Base-by-base conservation (phyloP, 2,888 invertebrate genomes). In the Nymphalis polychloros region DNA sequence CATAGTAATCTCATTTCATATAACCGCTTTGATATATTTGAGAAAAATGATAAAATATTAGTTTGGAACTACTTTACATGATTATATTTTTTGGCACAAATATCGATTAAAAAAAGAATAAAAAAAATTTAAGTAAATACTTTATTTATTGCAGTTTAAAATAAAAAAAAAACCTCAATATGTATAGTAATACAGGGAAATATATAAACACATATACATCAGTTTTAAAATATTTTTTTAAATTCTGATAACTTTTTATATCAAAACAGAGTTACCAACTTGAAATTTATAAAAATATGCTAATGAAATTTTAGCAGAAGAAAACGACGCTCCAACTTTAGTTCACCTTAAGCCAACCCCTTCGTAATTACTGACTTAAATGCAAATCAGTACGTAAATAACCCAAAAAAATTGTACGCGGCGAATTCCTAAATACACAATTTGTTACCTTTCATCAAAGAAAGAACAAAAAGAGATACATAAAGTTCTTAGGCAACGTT, bases 341-440 rank as follows among this genome's bases (percentile, higher is more conserved):
- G 69, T 62, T 64, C 67, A 71, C 69, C 71, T 71, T 64, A 69
- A 69, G 70, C 69, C 61, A 73, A 74, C 74, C 75, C 75, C 72
- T 72, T 70, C 73, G 64, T 79, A 78, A 78, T 78, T 78, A 78
- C 76, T 70, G 72, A 75, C 75, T 73, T 72, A 77, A 86, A 86
- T 89, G 84, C 85, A 88, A 89, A 88, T 86, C 77, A 79, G 79
- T 84, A 81, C 79, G 77, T 81, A 76, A 77, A 79, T 79, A 83
- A 83, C 80, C 78, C 70, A 73, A 81, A 82, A 83, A 87, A 84
- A 78, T 72, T 72, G 74, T 73, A 78, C 76, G 8, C 65, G 65
- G 69, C 70, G 73, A 76, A 75, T 76, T 75, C 73, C 74, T 73
- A 79, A 78, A 77, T 79, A 79, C 65, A 79, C 75, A 79, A 78